Percentiles rank a stretch among this genome's conserved stretches.
Evolutionary conservation across 2,888 invertebrate species (phyloP).

Genomic region (Phania funesta): DNA sequence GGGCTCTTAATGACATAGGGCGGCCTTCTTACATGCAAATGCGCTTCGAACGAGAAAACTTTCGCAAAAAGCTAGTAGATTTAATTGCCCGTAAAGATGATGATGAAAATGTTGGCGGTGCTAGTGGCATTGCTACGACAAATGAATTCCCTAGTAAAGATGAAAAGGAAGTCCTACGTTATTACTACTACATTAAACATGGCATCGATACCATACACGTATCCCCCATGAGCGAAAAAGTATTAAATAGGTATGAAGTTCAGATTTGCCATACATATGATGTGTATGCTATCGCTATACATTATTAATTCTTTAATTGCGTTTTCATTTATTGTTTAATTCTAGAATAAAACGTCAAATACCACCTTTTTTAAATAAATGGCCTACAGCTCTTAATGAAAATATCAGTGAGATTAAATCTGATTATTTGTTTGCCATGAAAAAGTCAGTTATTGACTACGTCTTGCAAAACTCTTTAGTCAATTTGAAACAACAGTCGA

Average conservation of each 20-base stretch:
- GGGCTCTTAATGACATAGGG: slow-evolving; percentile 76
- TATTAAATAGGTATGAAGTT: slow-evolving; percentile 83
- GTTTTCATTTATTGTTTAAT: slow-evolving; percentile 12
- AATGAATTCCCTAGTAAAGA: slow-evolving; percentile 83
- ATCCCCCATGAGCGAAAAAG: slow-evolving; percentile 88
- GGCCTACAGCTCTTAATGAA: slow-evolving; percentile 82
- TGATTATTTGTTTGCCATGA: slow-evolving; percentile 92
- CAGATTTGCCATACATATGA: neutral
- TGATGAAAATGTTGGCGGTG: slow-evolving; percentile 61
- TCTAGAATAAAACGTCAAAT: slow-evolving; percentile 84
- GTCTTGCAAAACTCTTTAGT: slow-evolving; percentile 88
- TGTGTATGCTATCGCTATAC: too few relatives aligned
- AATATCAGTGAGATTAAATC: slow-evolving; percentile 90
- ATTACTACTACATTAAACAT: slow-evolving; percentile 94
- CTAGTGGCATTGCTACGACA: slow-evolving; percentile 41
- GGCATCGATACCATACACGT: slow-evolving; percentile 95
- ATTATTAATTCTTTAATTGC: neutral
- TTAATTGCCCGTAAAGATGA: slow-evolving; percentile 84
- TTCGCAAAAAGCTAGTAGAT: slow-evolving; percentile 88
- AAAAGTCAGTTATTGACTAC: slow-evolving; percentile 95
- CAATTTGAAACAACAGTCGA: slow-evolving; percentile 67
- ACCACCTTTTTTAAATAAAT: slow-evolving; percentile 84
- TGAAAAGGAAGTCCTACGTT: slow-evolving; percentile 87
- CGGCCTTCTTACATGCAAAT: slow-evolving; percentile 85
- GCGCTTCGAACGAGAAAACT: slow-evolving; percentile 89